These are phyloP conservation scores for Acridotheres tristis DNA, from an alignment of 2,797 vertebrate genomes.

Conservation along the genomic window DNA sequence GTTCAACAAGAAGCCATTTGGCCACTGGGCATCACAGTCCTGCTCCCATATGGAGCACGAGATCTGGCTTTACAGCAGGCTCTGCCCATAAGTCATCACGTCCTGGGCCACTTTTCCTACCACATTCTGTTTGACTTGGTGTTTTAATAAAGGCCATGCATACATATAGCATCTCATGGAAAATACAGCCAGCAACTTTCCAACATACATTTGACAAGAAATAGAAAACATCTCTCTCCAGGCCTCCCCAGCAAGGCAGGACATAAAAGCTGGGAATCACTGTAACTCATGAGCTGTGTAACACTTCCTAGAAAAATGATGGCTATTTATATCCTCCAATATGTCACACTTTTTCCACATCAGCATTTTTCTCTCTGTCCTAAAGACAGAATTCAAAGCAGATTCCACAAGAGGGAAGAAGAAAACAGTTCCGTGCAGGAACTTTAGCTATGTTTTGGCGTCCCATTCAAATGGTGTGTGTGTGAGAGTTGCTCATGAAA, in stretches of 20 bases:
- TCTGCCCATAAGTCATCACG: not conserved
- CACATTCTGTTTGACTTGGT: not conserved
- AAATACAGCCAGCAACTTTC: not conserved
- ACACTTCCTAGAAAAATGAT: not conserved
- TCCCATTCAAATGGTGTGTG: not conserved
- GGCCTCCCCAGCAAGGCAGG: not conserved
- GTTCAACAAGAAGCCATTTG: not conserved
- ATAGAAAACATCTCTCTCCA: not conserved
- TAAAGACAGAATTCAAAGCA: not conserved
- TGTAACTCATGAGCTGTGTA: not conserved
- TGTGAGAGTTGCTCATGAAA: not conserved
- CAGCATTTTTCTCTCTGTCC: not conserved
- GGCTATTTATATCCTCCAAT: not conserved
- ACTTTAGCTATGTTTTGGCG: not conserved
- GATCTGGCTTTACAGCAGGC: not conserved
- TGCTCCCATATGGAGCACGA: fast-evolving
- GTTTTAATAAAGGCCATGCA: not conserved
- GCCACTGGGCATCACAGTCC: not conserved
- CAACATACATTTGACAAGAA: not conserved
- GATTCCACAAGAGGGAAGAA: not conserved
- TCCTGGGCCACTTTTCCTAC: not conserved
- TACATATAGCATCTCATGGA: not conserved
- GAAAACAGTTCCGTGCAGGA: not conserved
- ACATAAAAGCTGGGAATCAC: not conserved
- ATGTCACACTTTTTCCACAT: not conserved